Evolutionary conservation across 2,113 vertebrate species (phyloP), one percentile per base, ranked within the genome.

Genomic region (Lipophrys pholis): DNA sequence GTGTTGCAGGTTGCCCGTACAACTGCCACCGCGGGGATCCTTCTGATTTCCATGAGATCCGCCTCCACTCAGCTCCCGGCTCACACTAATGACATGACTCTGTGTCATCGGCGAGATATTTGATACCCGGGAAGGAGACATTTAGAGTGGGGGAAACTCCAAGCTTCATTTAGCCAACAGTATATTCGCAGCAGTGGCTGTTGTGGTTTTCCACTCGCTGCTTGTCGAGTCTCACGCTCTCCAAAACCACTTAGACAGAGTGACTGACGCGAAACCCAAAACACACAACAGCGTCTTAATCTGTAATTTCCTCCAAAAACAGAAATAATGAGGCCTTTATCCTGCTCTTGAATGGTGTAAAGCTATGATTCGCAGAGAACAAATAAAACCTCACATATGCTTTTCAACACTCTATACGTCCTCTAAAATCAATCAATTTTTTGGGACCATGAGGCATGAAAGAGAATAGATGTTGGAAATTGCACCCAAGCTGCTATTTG

Each of bases 21-120:
- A 73, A 52, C 60, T 74, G 73, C 70, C 83, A 60, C 74, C 9
- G 0, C 51, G 63, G 82, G 86, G 65, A 78, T 64, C 62, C 59
- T 45, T 75, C 63, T 81, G 46, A 72, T 85, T 79, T 73, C 62
- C 40, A 9, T 6, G 30, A 50, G 38, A 58, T 65, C 68, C 39
- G 14, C 75, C 76, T 79, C 65, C 62, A 51, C 65, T 10, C 54
- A 1, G 79, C 70, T 66, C 74, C 69, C 59, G 67, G 67, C 71
- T 30, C n/a, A 8, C 71, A 73, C 78, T 89, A 86, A 83, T 81
- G 82, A 79, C 61, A 78, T 11, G 52, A 66, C 67, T 73, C 6
- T 10, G 56, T 83, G 71, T 82, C 79, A 43, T 21, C 43, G 45
- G n/a, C 16, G 39, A 67, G 42, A 58, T 46, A 72, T 86, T 72